Conservation (phyloP, 2,113 vertebrate species). For the cattle (Bos taurus) region ARS-UCD2.0 NC_037329.1:77067501-77068000, state of each 20-base stretch:
- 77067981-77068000: neutral
- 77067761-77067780: neutral
- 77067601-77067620: neutral
- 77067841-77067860: neutral
- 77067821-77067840: neutral
- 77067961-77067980: neutral
- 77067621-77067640: neutral
- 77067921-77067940: neutral
- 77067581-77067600: neutral
- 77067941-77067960: neutral
- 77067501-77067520: neutral
- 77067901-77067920: neutral
- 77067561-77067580: neutral
- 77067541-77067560: neutral
- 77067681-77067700: neutral
- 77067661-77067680: neutral
- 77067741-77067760: neutral
- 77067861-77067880: neutral
- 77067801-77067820: neutral
- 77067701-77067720: neutral
- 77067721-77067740: neutral
- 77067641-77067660: neutral
- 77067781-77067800: neutral
- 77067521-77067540: neutral
- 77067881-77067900: neutral